A percentile compares a stretch with the other conserved stretches of the same genome.
Evolutionary conservation across 2,888 invertebrate genomes (phyloP).

Genomic region (Diploptera punctata): DNA sequence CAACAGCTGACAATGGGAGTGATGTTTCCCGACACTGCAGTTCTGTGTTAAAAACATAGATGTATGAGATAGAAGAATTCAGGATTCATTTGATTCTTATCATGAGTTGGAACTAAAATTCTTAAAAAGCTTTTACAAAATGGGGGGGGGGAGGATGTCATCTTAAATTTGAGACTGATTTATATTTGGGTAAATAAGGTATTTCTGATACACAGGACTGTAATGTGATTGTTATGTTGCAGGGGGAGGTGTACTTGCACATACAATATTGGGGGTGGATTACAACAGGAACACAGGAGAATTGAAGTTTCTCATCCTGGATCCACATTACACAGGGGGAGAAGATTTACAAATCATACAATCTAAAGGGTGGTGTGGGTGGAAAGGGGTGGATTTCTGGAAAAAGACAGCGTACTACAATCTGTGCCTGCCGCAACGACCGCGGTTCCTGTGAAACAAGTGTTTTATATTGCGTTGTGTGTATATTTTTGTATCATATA

Average conservation of each 20-base stretch:
- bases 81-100: no score
- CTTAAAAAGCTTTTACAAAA: no score
- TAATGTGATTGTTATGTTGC: no score
- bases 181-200: neutral
- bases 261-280: constrained; percentile 96
- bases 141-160: no score
- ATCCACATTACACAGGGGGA: constrained; percentile 95
- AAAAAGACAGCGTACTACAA: constrained; percentile 95
- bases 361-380: constrained; percentile 95
- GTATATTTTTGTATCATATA: no score
- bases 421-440: constrained; percentile 88
- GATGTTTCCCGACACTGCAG: no score
- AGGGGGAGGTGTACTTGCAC: constrained; percentile 97
- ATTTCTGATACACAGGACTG: no score
- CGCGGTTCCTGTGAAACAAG: constrained; percentile 56
- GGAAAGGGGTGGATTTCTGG: constrained; percentile 97
- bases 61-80: no score
- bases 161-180: neutral
- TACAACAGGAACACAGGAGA: constrained; percentile 81
- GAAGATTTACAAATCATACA: constrained; percentile 79
- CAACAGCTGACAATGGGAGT: no score
- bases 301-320: constrained; percentile 88
- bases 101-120: no score
- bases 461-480: no score
- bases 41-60: no score